phyloP scores from a whole-genome alignment of 2,113 vertebrate genomes.

The Tachycineta bicolor region DNA sequence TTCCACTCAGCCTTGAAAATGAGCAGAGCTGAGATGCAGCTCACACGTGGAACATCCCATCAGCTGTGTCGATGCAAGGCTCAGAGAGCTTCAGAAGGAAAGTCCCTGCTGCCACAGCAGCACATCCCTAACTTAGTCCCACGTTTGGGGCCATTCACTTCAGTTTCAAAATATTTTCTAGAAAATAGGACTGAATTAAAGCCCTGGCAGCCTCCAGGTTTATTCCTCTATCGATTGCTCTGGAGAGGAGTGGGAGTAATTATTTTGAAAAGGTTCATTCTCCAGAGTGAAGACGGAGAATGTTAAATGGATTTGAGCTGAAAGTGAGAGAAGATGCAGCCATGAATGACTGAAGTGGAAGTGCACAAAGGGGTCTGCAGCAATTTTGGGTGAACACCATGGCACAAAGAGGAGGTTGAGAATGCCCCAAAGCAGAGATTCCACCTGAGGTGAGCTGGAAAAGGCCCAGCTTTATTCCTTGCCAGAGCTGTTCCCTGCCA shows the following conservation, averaged over 20 bases:
- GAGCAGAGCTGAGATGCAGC: not conserved
- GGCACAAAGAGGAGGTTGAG: not conserved
- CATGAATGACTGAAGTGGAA: not conserved
- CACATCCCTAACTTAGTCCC: not conserved
- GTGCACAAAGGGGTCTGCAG: not conserved
- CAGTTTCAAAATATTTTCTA: not conserved
- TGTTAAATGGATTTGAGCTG: not conserved
- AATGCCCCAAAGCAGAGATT: not conserved
- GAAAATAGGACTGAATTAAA: not conserved
- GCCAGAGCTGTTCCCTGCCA: rapidly evolving
- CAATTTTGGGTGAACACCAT: rapidly evolving
- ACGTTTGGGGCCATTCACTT: not conserved
- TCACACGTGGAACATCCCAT: not conserved
- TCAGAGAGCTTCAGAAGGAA: not conserved
- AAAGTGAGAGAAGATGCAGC: not conserved
- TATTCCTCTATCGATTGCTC: slow-evolving; percentile 21
- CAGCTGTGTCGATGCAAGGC: rapidly evolving
- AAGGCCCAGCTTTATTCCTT: not conserved
- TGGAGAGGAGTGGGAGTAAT: slow-evolving; percentile 17
- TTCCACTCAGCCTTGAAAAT: not conserved
- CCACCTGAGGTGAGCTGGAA: not conserved
- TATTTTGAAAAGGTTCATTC: slow-evolving; percentile 37
- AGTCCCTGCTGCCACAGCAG: not conserved
- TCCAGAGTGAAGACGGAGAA: not conserved
- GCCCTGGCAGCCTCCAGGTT: not conserved